Conservation (phyloP, 1,140 invertebrate genomes). For the Orchesella cincta region DNA sequence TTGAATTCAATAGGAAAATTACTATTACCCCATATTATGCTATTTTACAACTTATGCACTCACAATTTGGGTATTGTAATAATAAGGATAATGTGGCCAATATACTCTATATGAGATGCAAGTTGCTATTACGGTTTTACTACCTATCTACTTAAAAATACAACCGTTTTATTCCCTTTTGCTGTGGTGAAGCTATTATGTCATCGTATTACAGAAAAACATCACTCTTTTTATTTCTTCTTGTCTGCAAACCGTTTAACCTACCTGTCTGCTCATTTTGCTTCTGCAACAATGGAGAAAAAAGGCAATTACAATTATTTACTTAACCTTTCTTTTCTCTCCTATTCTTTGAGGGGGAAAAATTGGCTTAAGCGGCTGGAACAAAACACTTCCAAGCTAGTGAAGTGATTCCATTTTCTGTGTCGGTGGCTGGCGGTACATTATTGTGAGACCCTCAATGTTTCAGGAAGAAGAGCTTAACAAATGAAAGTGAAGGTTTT, state of each 20-base stretch:
- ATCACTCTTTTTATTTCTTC: not conserved
- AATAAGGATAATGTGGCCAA: too few species aligned
- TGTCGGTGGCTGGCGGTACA: not conserved
- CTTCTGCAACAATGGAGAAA: not conserved
- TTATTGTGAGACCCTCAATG: too few species aligned
- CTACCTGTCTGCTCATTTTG: not conserved
- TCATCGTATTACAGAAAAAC: not conserved
- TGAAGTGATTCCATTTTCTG: not conserved
- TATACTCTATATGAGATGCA: not conserved
- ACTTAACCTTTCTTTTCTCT: conserved; percentile 24
- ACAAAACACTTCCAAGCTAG: not conserved
- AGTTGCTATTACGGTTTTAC: not conserved
- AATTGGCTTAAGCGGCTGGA: not conserved
- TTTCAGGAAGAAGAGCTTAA: too few species aligned
- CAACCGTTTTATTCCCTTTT: not conserved
- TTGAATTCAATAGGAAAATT: not conserved
- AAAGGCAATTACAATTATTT: conserved; percentile 21
- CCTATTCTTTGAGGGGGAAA: not conserved
- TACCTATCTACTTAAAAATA: not conserved
- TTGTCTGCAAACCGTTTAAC: conserved; percentile 4
- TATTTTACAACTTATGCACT: not conserved
- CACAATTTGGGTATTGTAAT: too few species aligned
- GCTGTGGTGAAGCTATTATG: not conserved
- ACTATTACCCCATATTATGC: not conserved
- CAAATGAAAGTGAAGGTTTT: too few species aligned